phyloP scores from a whole-genome alignment of 2,113 vertebrate species.

The Aleadryas rufinucha region DNA sequence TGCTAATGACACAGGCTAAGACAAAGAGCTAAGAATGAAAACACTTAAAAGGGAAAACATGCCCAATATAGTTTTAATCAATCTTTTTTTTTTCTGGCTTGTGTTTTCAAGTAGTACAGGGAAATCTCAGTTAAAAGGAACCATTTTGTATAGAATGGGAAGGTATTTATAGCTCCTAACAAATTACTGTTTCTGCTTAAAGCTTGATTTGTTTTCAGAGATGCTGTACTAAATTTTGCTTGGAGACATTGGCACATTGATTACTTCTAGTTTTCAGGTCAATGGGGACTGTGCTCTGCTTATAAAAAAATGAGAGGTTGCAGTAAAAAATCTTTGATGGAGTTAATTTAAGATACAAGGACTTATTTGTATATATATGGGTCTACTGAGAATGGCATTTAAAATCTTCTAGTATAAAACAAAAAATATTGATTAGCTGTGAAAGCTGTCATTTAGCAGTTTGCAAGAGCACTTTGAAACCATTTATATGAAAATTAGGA shows the following conservation, averaged over 20 bases:
- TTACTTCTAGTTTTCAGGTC: slow-evolving; percentile 44
- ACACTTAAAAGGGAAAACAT: neutral
- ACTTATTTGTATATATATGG: neutral
- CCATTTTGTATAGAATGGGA: neutral
- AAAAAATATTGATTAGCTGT: slow-evolving; percentile 61
- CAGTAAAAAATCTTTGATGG: slow-evolving; percentile 36
- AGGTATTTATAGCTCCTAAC: slow-evolving; percentile 22
- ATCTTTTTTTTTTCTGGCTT: neutral
- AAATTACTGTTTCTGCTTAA: slow-evolving; percentile 21
- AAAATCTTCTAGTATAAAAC: slow-evolving; percentile 49
- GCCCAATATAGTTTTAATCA: neutral
- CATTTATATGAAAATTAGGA: slow-evolving; percentile 57
- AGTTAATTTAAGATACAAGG: slow-evolving; percentile 44
- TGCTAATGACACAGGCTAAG: neutral
- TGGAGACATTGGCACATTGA: slow-evolving; percentile 33
- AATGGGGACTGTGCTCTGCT: slow-evolving; percentile 2
- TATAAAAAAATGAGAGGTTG: slow-evolving; percentile 41
- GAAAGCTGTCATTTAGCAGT: slow-evolving; percentile 63
- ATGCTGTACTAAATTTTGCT: slow-evolving; percentile 34
- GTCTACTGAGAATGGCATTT: slow-evolving; percentile 11
- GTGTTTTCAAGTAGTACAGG: neutral
- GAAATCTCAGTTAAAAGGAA: neutral
- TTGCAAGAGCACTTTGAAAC: slow-evolving; percentile 58
- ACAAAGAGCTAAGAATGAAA: neutral
- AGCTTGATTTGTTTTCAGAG: slow-evolving; percentile 53